phyloP scores from a whole-genome alignment of 2,113 vertebrate genomes.

The Crotalus helleri region DNA sequence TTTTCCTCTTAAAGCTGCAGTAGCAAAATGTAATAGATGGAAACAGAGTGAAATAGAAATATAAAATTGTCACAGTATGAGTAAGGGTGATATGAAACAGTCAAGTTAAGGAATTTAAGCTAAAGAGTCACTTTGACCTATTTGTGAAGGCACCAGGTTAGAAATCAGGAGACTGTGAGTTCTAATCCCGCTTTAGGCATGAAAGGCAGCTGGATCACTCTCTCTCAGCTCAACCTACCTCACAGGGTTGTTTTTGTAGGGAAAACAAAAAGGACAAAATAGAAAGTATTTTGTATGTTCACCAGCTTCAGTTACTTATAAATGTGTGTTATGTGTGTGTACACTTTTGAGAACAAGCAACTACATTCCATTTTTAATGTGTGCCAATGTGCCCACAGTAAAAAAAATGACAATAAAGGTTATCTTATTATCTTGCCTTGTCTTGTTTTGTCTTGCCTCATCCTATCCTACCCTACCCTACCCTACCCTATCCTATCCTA shows the following conservation, averaged over 20 bases:
- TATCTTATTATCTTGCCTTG: too few species aligned
- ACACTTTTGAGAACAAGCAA: too few species aligned
- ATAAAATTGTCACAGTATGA: background rate
- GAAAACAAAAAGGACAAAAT: background rate
- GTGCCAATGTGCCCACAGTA: too few species aligned
- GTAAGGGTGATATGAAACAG: background rate
- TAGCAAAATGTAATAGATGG: background rate
- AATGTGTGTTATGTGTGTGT: too few species aligned
- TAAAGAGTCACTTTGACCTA: background rate
- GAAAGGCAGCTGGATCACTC: background rate
- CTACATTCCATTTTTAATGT: too few species aligned
- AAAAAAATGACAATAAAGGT: too few species aligned
- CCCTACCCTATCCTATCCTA: too few species aligned
- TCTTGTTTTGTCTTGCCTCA: too few species aligned
- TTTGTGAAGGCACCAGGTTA: background rate
- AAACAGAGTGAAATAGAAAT: background rate
- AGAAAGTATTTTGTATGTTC: background rate
- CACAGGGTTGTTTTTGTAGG: background rate
- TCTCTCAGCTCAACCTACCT: background rate
- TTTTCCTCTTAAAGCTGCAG: background rate
- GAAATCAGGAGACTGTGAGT: background rate
- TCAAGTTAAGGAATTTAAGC: background rate
- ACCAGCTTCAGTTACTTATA: background rate
- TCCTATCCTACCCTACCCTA: too few species aligned
- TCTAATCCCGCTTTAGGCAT: background rate